Base-by-base conservation (phyloP, 2,113 vertebrate genomes). In the Archilochus colubris region DNA sequence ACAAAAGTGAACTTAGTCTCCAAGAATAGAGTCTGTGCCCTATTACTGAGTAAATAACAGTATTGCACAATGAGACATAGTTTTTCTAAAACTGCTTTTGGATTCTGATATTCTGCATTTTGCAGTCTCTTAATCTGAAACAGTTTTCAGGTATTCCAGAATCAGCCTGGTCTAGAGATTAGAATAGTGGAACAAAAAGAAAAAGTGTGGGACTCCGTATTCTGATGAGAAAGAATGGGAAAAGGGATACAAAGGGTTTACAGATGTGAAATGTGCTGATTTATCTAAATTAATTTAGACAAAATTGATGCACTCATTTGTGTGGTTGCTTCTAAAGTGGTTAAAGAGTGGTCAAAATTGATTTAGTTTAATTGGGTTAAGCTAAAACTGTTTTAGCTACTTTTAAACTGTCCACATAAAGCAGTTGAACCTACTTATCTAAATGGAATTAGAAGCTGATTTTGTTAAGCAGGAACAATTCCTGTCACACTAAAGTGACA, bases 291-390 rank as follows among this genome's bases (percentile, higher is more conserved):
- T 91, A 93, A 91, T 95, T 97, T 95, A 68, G 61, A 81, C 58
- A 94, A 93, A 95, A 96, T 83, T 94, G 93, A 92, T 80, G 87
- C 55, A 93, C 55, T 92, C 61, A 46, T 94, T 95, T 95, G 87
- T 88, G 79, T 81, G 53, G 85, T 70, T 94, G 82, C 53, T 83
- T 95, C 90, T 89, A 88, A 96, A 95, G 68, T 80, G 91, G 87
- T 89, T 95, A 88, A 96, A 89, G 82, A 90, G 64, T 94, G 82
- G 89, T 53, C 76, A 96, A 94, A 95, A 96, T 90, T 88, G 80
- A 94, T 96, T 96, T 95, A 95, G 76, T 76, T 92, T 95, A 95
- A 96, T 95, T 85, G 64, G 66, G 69, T 97, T 96, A 92, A 88
- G 73, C 57, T 82, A 86, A 93, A 96, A 89, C 94, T 88, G 83